Conservation (phyloP, 2,797 vertebrate species). For the Pantherophis vulpinus region DNA sequence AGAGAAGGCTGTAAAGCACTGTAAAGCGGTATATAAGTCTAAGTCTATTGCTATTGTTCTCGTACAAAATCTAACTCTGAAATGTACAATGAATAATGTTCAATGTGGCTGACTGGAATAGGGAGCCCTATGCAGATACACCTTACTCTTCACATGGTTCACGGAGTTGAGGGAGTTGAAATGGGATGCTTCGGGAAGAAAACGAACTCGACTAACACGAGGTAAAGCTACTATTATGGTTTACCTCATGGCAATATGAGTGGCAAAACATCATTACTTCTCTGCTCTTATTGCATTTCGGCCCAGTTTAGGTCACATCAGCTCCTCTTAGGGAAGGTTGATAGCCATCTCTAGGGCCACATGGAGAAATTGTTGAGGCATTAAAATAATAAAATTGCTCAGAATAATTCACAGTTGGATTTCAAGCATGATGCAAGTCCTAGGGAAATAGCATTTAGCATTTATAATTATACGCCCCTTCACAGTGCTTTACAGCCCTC, state of each 20-base stretch:
- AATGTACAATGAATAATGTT: not conserved
- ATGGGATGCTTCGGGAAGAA: not conserved
- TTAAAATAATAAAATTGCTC: not conserved
- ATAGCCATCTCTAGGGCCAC: not conserved
- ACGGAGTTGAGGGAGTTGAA: not conserved
- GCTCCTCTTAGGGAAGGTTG: not conserved
- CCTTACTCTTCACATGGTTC: not conserved
- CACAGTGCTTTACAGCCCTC: too few species aligned
- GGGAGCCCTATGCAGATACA: not conserved
- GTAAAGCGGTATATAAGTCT: too few species aligned
- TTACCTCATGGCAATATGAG: not conserved
- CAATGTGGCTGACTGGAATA: not conserved
- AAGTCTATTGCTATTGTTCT: not conserved
- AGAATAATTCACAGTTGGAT: not conserved
- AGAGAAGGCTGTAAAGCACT: too few species aligned
- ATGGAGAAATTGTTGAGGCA: not conserved
- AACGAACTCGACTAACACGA: not conserved
- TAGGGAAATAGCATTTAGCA: not conserved
- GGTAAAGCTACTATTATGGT: not conserved
- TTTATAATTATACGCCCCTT: too few species aligned
- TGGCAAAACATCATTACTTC: not conserved
- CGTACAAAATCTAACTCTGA: not conserved
- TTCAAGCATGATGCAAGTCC: not conserved
- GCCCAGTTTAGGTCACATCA: not conserved
- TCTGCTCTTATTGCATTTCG: not conserved